Evolutionary conservation across 2,797 vertebrate species (phyloP).

Genomic region (Micropoecilia bifurca): DNA sequence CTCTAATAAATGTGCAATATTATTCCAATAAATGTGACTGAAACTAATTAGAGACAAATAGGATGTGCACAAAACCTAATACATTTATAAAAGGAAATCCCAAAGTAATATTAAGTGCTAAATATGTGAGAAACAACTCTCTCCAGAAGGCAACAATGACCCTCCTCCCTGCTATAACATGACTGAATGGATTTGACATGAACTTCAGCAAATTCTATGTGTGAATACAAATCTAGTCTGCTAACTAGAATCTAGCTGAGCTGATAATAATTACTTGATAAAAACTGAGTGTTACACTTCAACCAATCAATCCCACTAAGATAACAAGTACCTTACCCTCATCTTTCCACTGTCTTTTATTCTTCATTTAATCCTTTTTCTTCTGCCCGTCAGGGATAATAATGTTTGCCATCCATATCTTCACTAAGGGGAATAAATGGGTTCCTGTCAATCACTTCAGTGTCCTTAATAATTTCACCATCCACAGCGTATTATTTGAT

Average conservation of each 20-base stretch:
- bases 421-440: neutral
- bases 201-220: neutral
- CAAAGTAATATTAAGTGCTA: neutral
- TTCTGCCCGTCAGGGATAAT: neutral
- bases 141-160: neutral
- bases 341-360: neutral
- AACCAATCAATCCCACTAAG: neutral
- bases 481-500: neutral
- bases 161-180: neutral
- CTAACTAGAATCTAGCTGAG: neutral
- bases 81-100: neutral
- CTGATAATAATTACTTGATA: neutral
- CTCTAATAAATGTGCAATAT: no score
- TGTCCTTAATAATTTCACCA: neutral
- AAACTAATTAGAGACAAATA: neutral
- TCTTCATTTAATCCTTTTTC: neutral
- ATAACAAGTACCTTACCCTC: neutral
- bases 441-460: neutral
- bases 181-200: neutral
- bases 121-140: neutral
- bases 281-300: neutral
- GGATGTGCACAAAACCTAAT: neutral
- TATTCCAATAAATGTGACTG: no score
- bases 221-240: neutral
- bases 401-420: neutral